Conservation (phyloP, 2,888 invertebrate genomes). For the Suillia variegata region DNA sequence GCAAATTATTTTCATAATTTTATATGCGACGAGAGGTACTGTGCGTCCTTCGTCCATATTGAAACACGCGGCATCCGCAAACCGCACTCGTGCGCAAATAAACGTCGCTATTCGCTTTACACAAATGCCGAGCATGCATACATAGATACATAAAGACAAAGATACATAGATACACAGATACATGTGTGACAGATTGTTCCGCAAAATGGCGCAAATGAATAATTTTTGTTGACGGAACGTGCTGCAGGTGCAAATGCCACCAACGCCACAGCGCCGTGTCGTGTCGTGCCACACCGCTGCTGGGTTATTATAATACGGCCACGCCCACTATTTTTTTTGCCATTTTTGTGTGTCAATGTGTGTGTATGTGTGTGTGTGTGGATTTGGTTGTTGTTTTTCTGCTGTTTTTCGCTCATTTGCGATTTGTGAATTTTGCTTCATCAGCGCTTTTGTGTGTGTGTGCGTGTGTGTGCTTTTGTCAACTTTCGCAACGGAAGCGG, state of each 20-base stretch:
- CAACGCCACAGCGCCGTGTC: too few species aligned
- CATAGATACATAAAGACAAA: neutral
- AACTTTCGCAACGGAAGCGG: too few species aligned
- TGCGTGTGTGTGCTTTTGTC: too few species aligned
- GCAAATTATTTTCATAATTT: too few species aligned
- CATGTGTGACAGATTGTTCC: conserved; percentile 10
- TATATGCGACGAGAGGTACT: too few species aligned
- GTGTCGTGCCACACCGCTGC: neutral
- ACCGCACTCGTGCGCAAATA: too few species aligned
- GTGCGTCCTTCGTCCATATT: too few species aligned
- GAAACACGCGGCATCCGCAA: too few species aligned
- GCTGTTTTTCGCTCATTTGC: conserved; percentile 1
- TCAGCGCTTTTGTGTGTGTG: too few species aligned
- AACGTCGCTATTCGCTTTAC: too few species aligned
- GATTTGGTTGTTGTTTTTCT: conserved; percentile 13
- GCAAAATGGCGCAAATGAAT: conserved; percentile 17
- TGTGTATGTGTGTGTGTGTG: neutral
- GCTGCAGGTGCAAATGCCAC: conserved; percentile 11
- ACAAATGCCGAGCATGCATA: too few species aligned
- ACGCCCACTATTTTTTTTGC: neutral
- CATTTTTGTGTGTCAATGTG: neutral
- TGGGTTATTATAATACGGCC: neutral
- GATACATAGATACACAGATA: neutral
- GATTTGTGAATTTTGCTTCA: too few species aligned
- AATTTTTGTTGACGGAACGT: conserved; percentile 22